Percentiles rank a stretch among this genome's conserved stretches.
These are phyloP conservation scores for Scotopteryx bipunctaria DNA, from an alignment of 2,888 invertebrate genomes.

Conservation along the genomic window DNA sequence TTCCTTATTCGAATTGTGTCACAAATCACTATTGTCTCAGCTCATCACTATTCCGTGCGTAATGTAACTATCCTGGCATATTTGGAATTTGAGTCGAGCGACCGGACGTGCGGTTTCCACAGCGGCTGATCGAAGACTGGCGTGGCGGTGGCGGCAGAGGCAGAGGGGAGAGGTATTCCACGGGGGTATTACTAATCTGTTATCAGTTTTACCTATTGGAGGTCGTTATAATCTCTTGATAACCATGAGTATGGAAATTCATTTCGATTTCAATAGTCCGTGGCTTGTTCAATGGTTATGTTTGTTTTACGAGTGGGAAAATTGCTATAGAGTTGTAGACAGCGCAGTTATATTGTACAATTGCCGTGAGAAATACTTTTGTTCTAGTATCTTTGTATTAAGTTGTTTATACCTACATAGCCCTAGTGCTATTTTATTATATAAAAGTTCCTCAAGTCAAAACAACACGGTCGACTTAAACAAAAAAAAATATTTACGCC, in stretches of 20 bases:
- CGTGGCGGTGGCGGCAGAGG: not conserved
- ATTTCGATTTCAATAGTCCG: slow-evolving; percentile 21
- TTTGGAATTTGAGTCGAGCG: slow-evolving; percentile 31
- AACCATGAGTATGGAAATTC: slow-evolving; percentile 38
- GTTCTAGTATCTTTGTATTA: not conserved
- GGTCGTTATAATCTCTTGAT: slow-evolving; percentile 49
- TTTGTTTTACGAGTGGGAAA: slow-evolving; percentile 20
- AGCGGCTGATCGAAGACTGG: slow-evolving; percentile 28
- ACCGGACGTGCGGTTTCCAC: slow-evolving; percentile 27
- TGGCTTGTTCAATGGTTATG: slow-evolving; percentile 7
- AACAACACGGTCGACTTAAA: too few relatives aligned
- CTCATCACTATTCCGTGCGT: slow-evolving; percentile 51
- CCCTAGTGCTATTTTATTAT: too few relatives aligned
- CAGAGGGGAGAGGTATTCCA: slow-evolving; percentile 19
- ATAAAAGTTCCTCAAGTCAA: too few relatives aligned
- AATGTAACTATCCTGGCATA: slow-evolving; percentile 37
- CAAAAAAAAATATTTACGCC: too few relatives aligned
- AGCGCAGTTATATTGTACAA: slow-evolving; percentile 3
- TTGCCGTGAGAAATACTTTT: slow-evolving; percentile 12
- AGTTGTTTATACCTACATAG: not conserved
- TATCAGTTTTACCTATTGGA: slow-evolving; percentile 56
- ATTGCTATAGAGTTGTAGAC: slow-evolving; percentile 9
- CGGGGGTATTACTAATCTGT: slow-evolving; percentile 45
- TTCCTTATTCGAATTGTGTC: slow-evolving; percentile 44
- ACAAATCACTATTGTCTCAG: slow-evolving; percentile 49